phyloP scores from a whole-genome alignment of 2,888 invertebrate species.

The Monochamus alternatus region DNA sequence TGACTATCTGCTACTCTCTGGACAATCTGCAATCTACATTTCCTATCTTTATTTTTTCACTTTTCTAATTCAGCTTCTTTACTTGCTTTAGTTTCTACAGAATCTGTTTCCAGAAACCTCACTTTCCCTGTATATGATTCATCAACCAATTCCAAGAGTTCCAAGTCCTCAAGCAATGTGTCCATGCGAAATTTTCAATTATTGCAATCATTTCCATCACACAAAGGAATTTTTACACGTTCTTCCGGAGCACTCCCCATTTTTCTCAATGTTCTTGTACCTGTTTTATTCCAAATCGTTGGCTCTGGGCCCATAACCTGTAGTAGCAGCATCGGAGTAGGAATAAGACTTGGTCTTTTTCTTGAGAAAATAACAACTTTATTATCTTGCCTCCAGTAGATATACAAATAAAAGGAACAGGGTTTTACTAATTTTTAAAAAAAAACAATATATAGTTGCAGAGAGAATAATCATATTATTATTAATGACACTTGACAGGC shows the following conservation, averaged over 20 bases:
- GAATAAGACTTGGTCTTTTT: too few relatives aligned
- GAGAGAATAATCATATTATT: too few relatives aligned
- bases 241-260: too few relatives aligned
- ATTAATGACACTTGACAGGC: too few relatives aligned
- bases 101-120: not conserved
- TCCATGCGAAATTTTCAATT: not conserved
- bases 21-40: conserved; percentile 23
- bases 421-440: too few relatives aligned
- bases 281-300: not conserved
- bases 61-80: not conserved
- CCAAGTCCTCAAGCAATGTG: not conserved
- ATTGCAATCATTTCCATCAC: not conserved
- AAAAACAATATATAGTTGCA: too few relatives aligned
- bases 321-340: too few relatives aligned
- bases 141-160: not conserved
- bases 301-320: conserved; percentile 15
- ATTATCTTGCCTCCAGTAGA: too few relatives aligned
- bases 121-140: too few relatives aligned
- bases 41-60: conserved; percentile 16
- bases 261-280: not conserved
- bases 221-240: too few relatives aligned
- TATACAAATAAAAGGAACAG: too few relatives aligned
- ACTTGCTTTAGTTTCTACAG: not conserved
- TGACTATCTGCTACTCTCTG: conserved; percentile 25
- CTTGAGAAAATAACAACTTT: too few relatives aligned